Percentiles rank a stretch among this genome's conserved stretches.
phyloP scores from a whole-genome alignment of 2,797 vertebrate species.

The Uromys caudimaculatus region DNA sequence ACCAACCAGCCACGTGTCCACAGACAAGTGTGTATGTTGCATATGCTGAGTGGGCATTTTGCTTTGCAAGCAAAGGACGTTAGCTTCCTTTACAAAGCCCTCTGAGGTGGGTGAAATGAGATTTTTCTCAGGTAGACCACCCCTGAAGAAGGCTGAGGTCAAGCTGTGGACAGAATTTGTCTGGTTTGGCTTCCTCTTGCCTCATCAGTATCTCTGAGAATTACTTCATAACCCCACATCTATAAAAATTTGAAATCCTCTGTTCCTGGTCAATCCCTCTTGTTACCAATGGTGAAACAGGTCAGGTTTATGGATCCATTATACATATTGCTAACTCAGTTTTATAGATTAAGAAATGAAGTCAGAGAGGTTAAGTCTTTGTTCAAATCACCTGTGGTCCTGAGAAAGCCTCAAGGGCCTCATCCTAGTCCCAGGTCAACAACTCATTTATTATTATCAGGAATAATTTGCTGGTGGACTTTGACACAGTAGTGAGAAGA shows the following conservation, averaged over 20 bases:
- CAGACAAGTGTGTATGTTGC: accelerated
- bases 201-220: neutral
- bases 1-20: accelerated
- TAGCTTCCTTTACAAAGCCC: neutral
- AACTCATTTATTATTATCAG: neutral
- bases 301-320: accelerated
- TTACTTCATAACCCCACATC: neutral
- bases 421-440: neutral
- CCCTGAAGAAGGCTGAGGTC: too few relatives aligned
- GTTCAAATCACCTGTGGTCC: neutral
- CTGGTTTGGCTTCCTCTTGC: neutral
- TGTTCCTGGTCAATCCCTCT: neutral
- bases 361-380: neutral
- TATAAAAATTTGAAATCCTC: neutral
- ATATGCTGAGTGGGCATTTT: neutral
- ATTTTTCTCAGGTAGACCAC: neutral
- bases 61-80: neutral
- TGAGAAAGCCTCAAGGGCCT: neutral
- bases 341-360: neutral
- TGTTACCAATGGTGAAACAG: neutral
- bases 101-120: accelerated
- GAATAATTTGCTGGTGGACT: neutral
- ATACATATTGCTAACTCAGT: neutral
- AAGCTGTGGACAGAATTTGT: neutral
- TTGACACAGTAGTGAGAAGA: neutral